Base-by-base conservation (phyloP, 2,113 vertebrate species). In the Cyprinodon brontotheroides region DNA sequence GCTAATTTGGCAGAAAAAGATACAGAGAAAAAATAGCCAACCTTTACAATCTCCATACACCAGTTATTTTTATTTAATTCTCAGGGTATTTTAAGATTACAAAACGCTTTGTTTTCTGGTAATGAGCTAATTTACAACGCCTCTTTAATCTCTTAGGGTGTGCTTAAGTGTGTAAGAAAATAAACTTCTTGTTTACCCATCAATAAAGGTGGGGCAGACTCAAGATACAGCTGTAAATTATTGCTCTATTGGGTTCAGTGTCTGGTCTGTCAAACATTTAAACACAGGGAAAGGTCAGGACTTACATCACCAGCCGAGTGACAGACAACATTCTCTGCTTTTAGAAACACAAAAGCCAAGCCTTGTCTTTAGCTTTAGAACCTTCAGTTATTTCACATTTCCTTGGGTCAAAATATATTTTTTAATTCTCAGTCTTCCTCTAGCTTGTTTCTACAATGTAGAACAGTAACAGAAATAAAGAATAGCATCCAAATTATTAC, bases 391-490 rank as follows among this genome's bases (percentile, higher is more conserved):
- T 29, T 29, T 29, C 29, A 29, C 29, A 29, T 29, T 29, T 29
- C 29, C 29, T 29, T 29, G 29, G 29, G 1, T 29, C 29, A 29
- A 29, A 29, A 29, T 29, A 29, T 29, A 29, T 29, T 29, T 29
- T 29, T 29, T 29, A 29, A 29, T 29, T 29, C 29, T 29, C 29
- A 29, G 29, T 29, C 2, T 29, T 29, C 29, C 29, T 29, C 29
- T 76, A 47, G 53, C 77, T 85, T 87, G 71, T 45, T 48, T 85
- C 70, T 65, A 88, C 80, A 65, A 85, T 29, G 29, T 29, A 29
- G 29, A 29, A 29, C 29, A 29, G 29, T 29, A 29, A 29, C 29
- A 29, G 29, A 29, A 29, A 29, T 29, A 29, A 29, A 29, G 29
- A 29, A 29, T 29, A 29, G 29, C 29, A 29, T 29, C 29, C 29